Evolutionary conservation across 2,113 vertebrate species (phyloP), one percentile per base, ranked within the genome.

Genomic region (Balaeniceps rex): DNA sequence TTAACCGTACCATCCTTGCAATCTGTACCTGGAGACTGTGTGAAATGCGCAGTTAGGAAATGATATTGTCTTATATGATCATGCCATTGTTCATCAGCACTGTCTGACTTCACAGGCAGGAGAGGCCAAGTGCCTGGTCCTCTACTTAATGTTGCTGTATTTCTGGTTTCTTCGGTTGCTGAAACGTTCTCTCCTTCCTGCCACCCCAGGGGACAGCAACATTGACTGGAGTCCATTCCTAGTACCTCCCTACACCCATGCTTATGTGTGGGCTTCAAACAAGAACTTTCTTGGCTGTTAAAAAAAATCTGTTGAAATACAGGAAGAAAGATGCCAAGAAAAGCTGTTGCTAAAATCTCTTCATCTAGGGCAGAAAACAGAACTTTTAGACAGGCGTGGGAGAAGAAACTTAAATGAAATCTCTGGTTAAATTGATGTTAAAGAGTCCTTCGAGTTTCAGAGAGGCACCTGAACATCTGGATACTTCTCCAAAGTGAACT

Each of bases 21-120:
- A 49, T 4, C 47, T 36, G 65, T 31, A 14, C 60, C 77, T 71
- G 57, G 65, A 26, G 18, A 34, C 57, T 4, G 60, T 31, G 55
- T 40, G 51, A 80, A 57, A 40, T 23, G n/a, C 4, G 3, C 49
- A 65, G 0, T 65, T 54, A 49, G 72, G 87, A 80, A 69, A 26
- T 89, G 10, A 0, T 7, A 5, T 6, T 22, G n/a, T 28, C 36
- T 38, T 46, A 3, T 16, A 16, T 14, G 61, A 4, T 26, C 0
- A 0, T 47, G 70, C 55, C 14, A 1, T 21, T 47, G 54, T 33
- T 52, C 49, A 6, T 38, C 75, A 40, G 44, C 47, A 16, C 21
- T 4, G 4, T 11, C 60, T 24, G 44, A 28, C 28, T 55, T 11
- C 28, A 7, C 1, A 2, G 64, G 33, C 38, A 24, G 33, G 24